A percentile compares a stretch with the other conserved stretches of the same genome.
Conservation (phyloP, 2,113 vertebrate genomes). For the Heterotilapia buettikoferi region DNA sequence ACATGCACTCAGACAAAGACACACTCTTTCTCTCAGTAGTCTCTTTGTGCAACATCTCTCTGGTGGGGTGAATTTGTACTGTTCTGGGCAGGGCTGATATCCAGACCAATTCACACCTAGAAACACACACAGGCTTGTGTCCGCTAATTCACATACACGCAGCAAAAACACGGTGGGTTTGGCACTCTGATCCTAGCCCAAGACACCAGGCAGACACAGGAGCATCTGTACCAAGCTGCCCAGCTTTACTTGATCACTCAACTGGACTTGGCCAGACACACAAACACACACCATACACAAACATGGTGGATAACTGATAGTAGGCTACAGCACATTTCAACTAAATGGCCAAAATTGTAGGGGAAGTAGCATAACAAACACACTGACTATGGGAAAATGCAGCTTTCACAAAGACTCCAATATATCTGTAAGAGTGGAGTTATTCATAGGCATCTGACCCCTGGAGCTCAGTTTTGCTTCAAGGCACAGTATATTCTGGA, state of each 20-base stretch:
- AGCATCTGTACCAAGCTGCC: slow-evolving; percentile 41
- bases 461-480: slow-evolving; percentile 11
- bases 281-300: not conserved
- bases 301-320: slow-evolving; percentile 2
- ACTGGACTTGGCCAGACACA: not conserved
- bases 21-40: slow-evolving; percentile 53
- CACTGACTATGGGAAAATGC: not conserved
- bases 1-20: slow-evolving; percentile 21
- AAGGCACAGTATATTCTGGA: slow-evolving; percentile 20
- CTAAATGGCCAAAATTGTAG: not conserved
- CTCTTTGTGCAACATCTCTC: slow-evolving; percentile 62
- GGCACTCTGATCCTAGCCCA: slow-evolving; percentile 31
- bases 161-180: slow-evolving; percentile 27
- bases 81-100: slow-evolving; percentile 49
- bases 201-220: slow-evolving; percentile 40
- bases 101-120: slow-evolving; percentile 11
- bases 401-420: not conserved
- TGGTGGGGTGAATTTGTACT: slow-evolving; percentile 29
- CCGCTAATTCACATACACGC: not conserved
- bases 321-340: not conserved
- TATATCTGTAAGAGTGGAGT: slow-evolving; percentile 16
- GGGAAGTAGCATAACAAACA: not conserved
- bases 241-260: not conserved
- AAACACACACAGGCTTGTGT: slow-evolving; percentile 18
- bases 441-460: slow-evolving; percentile 30